Percentiles rank a stretch among this genome's conserved stretches.
Conservation (phyloP, 2,113 vertebrate genomes). For the Oenanthe melanoleuca region DNA sequence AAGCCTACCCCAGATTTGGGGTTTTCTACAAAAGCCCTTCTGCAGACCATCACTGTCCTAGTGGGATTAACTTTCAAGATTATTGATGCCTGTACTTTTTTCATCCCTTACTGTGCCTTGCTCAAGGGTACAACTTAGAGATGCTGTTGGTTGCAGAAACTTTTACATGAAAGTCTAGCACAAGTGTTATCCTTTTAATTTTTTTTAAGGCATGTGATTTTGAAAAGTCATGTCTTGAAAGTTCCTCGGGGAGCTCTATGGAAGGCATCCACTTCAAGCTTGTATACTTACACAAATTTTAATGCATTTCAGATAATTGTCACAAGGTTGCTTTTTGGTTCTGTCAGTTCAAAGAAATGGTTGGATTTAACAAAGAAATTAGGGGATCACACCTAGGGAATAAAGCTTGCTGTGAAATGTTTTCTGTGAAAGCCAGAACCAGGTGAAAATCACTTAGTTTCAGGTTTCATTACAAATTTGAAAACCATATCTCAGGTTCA, state of each 20-base stretch:
- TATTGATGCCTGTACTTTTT: background rate
- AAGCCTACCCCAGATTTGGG: background rate
- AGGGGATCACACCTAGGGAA: slow-evolving; percentile 50
- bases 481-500: slow-evolving; percentile 71
- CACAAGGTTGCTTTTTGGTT: background rate
- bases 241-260: background rate
- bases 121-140: background rate
- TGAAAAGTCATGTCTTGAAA: background rate
- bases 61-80: background rate
- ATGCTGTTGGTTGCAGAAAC: background rate
- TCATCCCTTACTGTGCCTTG: background rate
- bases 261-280: background rate
- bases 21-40: background rate
- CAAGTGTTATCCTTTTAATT: background rate
- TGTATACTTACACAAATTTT: background rate
- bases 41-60: background rate
- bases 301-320: background rate
- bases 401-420: slow-evolving; percentile 56
- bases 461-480: slow-evolving; percentile 70
- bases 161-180: background rate
- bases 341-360: background rate
- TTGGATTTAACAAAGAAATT: slow-evolving; percentile 47
- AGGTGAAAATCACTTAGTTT: slow-evolving; percentile 72
- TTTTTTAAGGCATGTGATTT: background rate
- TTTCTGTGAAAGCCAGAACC: slow-evolving; percentile 60